phyloP scores from a whole-genome alignment of 2,797 vertebrate genomes.

The Anguilla pacifica region DNA sequence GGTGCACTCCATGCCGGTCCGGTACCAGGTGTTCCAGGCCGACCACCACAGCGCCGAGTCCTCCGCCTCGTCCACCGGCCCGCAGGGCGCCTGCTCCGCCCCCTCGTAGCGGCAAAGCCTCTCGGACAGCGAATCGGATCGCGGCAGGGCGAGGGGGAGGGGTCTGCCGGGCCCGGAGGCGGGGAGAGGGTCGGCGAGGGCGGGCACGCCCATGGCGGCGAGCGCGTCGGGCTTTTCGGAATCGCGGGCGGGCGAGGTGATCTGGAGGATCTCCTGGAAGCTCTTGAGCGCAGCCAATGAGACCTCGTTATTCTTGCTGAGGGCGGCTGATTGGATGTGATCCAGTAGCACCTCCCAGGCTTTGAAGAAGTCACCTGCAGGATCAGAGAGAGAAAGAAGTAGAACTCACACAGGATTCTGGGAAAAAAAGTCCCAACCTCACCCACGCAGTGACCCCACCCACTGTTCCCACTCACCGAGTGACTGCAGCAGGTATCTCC shows the following conservation, averaged over 20 bases:
- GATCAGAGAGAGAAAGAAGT: not conserved
- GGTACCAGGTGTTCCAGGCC: slow-evolving; percentile 96
- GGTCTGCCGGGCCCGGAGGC: slow-evolving; percentile 85
- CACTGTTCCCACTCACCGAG: slow-evolving; percentile 75
- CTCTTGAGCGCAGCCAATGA: slow-evolving; percentile 98
- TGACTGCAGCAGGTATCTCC: slow-evolving; percentile 91
- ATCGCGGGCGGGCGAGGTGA: slow-evolving; percentile 89
- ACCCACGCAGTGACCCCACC: not conserved
- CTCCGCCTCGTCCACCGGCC: slow-evolving; percentile 86
- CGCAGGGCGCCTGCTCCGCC: slow-evolving; percentile 70
- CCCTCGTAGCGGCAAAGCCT: slow-evolving; percentile 82
- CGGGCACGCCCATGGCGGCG: slow-evolving; percentile 85
- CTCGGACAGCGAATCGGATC: slow-evolving; percentile 92
- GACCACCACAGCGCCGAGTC: slow-evolving; percentile 97
- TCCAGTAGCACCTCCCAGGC: slow-evolving; percentile 97
- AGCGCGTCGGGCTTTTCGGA: slow-evolving; percentile 85
- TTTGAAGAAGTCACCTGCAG: slow-evolving; percentile 91
- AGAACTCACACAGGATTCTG: not conserved
- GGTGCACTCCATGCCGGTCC: slow-evolving; percentile 94
- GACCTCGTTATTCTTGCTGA: slow-evolving; percentile 98
- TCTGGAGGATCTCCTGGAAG: slow-evolving; percentile 97
- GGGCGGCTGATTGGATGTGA: slow-evolving; percentile 96
- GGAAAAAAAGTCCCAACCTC: not conserved
- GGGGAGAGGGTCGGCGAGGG: slow-evolving; percentile 84
- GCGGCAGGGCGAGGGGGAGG: slow-evolving; percentile 64